Conservation (phyloP, 2,888 invertebrate species). For the Caenorhabditis sinica region DNA sequence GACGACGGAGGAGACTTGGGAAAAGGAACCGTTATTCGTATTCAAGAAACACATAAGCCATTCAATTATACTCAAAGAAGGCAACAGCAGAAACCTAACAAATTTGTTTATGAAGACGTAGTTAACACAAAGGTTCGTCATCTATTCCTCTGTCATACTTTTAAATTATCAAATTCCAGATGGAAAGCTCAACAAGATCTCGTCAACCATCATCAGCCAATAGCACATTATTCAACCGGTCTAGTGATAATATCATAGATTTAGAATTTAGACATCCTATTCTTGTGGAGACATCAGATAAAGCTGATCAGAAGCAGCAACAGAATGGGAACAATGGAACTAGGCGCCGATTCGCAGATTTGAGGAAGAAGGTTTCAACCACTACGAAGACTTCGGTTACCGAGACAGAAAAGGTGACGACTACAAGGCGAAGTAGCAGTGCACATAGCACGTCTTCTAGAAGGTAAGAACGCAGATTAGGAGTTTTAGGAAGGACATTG, state of each 20-base stretch:
- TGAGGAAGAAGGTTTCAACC: conserved; percentile 55
- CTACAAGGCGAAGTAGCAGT: conserved; percentile 58
- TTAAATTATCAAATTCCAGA: conserved; percentile 26
- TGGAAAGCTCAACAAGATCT: conserved; percentile 36
- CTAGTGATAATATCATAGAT: conserved; percentile 68
- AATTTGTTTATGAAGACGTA: conserved; percentile 51
- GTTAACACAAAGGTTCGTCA: conserved; percentile 34
- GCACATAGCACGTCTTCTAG: conserved; percentile 50
- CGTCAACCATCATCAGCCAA: conserved; percentile 17
- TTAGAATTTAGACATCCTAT: conserved; percentile 66
- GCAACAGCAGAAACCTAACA: conserved; percentile 26
- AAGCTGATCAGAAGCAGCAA: conserved; percentile 7
- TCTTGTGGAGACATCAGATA: conserved; percentile 45
- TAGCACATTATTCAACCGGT: conserved; percentile 50
- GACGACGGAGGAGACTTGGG: conserved; percentile 49
- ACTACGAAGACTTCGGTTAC: conserved; percentile 53
- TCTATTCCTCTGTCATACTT: background rate
- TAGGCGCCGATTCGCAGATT: conserved; percentile 62
- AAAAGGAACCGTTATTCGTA: conserved; percentile 60
- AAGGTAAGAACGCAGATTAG: conserved; percentile 9
- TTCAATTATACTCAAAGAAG: conserved; percentile 42
- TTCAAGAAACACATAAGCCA: conserved; percentile 60
- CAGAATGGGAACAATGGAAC: conserved; percentile 11
- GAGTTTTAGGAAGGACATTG: background rate
- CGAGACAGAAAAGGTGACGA: conserved; percentile 58